Base-by-base conservation (phyloP, 1,140 invertebrate genomes). In the Drosophila insularis region DNA sequence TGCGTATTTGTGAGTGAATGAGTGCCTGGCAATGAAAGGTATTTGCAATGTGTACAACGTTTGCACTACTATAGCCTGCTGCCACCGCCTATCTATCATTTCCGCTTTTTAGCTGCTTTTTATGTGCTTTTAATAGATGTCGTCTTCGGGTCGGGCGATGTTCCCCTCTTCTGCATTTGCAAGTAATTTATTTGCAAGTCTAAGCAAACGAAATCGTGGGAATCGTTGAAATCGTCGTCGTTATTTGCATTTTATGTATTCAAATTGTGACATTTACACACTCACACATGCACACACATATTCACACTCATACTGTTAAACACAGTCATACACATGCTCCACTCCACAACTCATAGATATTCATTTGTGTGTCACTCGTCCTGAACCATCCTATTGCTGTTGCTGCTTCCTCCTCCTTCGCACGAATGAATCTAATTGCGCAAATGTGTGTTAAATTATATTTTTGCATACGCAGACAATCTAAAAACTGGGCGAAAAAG, bases 361-460 rank as follows among this genome's bases (percentile, higher is more conserved):
- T 87, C 81, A 86, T 86, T 87, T 86, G 84, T 87, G 50, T 86
- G 81, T 87, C 84, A 86, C 68, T 67, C 43, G 73, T 59, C 60
- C 43, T 60, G 32, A 64, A 61, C 50, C 64, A 56, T 27, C 43
- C 50, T 46, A 55, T 64, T 64, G 19, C 61, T 70, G 58, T 59
- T 75, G 65, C 56, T 82, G 63, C 75, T 46, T 6, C 56, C 75
- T 72, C 50, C 71, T 70, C 37, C 71, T 63, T 53, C 68, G 82
- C 82, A 87, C 82, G 82, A 87, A 87, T 87, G 84, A 87, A 89
- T 87, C 80, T 87, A 87, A 87, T 87, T 89, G 82, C 82, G 82
- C 82, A 87, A 87, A 87, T 87, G 84, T 87, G 82, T 87, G 82
- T 87, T 87, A 87, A 87, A 87, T 87, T 87, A 87, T 87, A 87